Base-by-base conservation (phyloP, 2,113 vertebrate species). In the Amphiprion percula region DNA sequence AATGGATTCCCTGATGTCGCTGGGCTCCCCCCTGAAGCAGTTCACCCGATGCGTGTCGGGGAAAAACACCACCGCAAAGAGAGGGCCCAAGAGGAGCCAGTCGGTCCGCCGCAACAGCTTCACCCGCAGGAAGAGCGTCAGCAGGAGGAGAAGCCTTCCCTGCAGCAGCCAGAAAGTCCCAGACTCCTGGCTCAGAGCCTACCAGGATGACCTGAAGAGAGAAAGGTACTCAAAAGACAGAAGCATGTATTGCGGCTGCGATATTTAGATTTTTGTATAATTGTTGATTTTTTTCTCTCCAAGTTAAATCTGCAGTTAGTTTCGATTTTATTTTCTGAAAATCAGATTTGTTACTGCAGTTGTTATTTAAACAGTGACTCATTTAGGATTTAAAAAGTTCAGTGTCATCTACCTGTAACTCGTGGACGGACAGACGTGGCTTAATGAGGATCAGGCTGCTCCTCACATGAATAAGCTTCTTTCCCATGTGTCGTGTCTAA, bases 101-200 rank as follows among this genome's bases (percentile, higher is more conserved):
- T 82, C 90, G 0, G 91, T 78, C 66, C 88, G 93, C 53, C 86
- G 93, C 2, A 85, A 30, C 86, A 94, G 91, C 83, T 90, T 93
- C 82, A 75, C 68, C 8, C 91, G 87, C 41, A 84, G 91, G 75
- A 90, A 63, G 66, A 91, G 90, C 53, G 77, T 94, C 44, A 89
- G 87, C 10, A 70, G 94, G 59, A 89, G 94, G 86, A 91, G 91
- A 74, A 94, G 93, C 8, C 83, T 88, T 2, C 80, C 90, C 39
- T 92, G 85, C 44, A 79, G 37, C 72, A 86, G 64, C 46, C 83
- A 92, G 88, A 93, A 91, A 8, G 92, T 90, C 24, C 92, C 89
- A 0, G 91, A 93, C 46, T 94, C 93, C 55, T 95, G 93, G 94
- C 90, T 91, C 56, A 41, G 87, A 15, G 59, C 68, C 0, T 95